phyloP scores from a whole-genome alignment of 2,888 invertebrate genomes.

The Prenolepis imparis region DNA sequence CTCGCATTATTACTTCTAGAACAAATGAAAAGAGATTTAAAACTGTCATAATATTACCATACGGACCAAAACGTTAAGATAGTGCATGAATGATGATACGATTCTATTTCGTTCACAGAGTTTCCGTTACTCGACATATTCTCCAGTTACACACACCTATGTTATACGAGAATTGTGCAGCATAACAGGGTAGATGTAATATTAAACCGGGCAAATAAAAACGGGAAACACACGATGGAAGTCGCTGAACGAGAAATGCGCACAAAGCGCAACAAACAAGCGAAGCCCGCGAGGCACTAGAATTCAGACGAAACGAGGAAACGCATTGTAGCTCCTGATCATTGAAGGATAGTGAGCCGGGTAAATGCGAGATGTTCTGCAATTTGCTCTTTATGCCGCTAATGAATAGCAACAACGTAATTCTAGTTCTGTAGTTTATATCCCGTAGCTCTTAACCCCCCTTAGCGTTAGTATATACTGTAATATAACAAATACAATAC shows the following conservation, averaged over 20 bases:
- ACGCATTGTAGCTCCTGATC: conserved; percentile 44
- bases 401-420: conserved; percentile 49
- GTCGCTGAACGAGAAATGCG: conserved; percentile 27
- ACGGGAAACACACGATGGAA: conserved; percentile 21
- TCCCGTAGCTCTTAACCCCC: conserved; percentile 15
- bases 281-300: conserved; percentile 37
- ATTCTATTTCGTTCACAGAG: not conserved
- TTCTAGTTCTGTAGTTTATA: conserved; percentile 29
- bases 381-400: conserved; percentile 43
- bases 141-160: not conserved
- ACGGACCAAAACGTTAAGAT: not conserved
- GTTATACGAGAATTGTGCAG: conserved; percentile 18
- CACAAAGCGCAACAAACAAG: conserved; percentile 50
- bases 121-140: conserved; percentile 4
- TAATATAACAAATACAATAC: conserved; percentile 15
- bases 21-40: conserved; percentile 7
- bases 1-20: not conserved
- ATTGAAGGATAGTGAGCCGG: conserved; percentile 38
- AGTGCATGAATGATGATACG: not conserved
- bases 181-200: conserved; percentile 37
- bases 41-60: not conserved
- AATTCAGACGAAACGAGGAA: conserved; percentile 33
- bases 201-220: conserved; percentile 50
- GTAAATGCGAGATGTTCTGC: conserved; percentile 42
- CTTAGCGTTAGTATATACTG: not conserved